Evolutionary conservation across 2,888 invertebrate species (phyloP), one percentile per base, ranked within the genome.

Genomic region (Acanthosoma haemorrhoidale): DNA sequence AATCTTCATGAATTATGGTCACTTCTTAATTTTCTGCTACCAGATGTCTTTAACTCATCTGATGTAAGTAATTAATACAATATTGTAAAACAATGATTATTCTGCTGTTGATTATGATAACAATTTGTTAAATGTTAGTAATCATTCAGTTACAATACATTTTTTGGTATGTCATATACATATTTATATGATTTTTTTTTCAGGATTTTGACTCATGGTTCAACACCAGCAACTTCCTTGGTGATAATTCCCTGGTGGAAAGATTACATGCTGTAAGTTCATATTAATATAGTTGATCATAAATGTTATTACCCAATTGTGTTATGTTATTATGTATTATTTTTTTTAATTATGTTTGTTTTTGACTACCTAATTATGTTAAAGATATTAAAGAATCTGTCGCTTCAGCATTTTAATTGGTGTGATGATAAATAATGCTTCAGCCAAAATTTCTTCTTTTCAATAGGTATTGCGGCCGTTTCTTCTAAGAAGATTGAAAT

Each of bases 1-100:
- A 99, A 99, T 81, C 86, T 99, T 6, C 99, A 99, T 78, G 97
- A 99, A 79, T 82, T 99, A 72, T 99, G 99, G 99, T 92, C 99
- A 0, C 83, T 99, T 66, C 84, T 99, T 16, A 99, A 99, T 81
- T 99, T 99, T 80, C 83, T 99, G 36, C 82, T 99, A 74, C 99
- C 99, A 0, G 98, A 99, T 81, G 96, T 98, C 1, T 99, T 99
- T 80, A 95, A 96, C 79, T 96, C 96, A 69, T 89, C 96, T 0
- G 96, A 96, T 79, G 86, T 85, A 79, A 83, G 83, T 83, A 70
- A 70, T 60, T 32, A 25, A 25, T 25, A n/a, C n/a, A n/a, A n/a
- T n/a, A n/a, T n/a, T n/a, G n/a, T n/a, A n/a, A n/a, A n/a, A n/a
- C n/a, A n/a, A n/a, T n/a, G n/a, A n/a, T 21, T 13, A 1, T 21